Evolutionary conservation across 2,797 vertebrate species (phyloP).

Genomic region (Enteromius argenteus): DNA sequence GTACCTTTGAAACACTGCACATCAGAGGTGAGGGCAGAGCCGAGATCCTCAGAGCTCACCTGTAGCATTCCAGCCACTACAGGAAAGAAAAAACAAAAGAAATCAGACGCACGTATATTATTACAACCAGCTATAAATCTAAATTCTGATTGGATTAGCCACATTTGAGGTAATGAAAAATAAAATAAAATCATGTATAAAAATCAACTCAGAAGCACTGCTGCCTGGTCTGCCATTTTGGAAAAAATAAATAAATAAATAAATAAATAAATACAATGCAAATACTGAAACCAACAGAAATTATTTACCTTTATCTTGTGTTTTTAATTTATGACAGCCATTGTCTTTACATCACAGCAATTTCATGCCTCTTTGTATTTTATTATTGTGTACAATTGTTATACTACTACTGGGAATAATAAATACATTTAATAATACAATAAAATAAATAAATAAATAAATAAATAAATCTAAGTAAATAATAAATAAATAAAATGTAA

Average conservation of each 20-base stretch:
- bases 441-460: too few species aligned
- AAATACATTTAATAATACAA: too few species aligned
- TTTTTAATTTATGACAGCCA: neutral
- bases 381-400: neutral
- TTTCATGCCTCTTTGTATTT: neutral
- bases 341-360: neutral
- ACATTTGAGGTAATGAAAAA: neutral
- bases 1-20: conserved; percentile 95
- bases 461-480: too few species aligned
- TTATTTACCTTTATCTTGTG: too few species aligned
- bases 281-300: neutral
- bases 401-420: neutral
- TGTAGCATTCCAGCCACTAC: conserved; percentile 90
- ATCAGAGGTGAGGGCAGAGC: conserved; percentile 89
- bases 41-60: conserved; percentile 87
- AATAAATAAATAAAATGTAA: neutral
- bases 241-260: too few species aligned
- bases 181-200: neutral
- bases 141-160: neutral
- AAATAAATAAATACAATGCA: too few species aligned
- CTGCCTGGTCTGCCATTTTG: too few species aligned
- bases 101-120: neutral
- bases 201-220: too few species aligned
- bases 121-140: neutral
- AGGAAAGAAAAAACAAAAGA: neutral